Evolutionary conservation across 1,140 invertebrate genomes (phyloP), one percentile per base, ranked within the genome.

Genomic region (Homarus americanus): DNA sequence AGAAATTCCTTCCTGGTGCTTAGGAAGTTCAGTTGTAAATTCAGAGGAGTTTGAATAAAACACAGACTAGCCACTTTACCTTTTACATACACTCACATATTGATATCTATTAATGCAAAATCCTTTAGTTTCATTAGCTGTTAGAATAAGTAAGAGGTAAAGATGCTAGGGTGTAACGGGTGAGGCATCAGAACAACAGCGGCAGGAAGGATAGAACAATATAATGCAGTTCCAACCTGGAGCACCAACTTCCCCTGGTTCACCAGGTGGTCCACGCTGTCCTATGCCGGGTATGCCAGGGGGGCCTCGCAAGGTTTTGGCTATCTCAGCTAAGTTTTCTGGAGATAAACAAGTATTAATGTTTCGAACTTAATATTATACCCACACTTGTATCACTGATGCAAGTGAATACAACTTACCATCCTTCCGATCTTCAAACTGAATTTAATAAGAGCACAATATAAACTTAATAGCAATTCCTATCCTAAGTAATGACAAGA

Each of bases 281-380:
- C 92, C 92, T 38, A 38, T 32, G 17, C 92, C 92, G 28, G 92
- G 92, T 2, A 24, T 24, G 4, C 92, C 92, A n/a, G 82, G 92
- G 2, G 92, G 92, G 15, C 92, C 92, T 80, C 75, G 69, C 24
- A 92, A 44, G 40, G 90, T 92, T 58, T 86, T 72, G 40, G 92
- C 88, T 36, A 92, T 91, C 72, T 92, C 92, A 82, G 88, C 84
- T 41, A 92, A 75, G 53, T 92, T 91, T 15, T 91, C 92, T 92
- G 92, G 38, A 58, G 34, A 28, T 41, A 73, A 82, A 2, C 63
- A 38, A 32, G 32, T 49, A 44, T 40, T 12, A 84, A 44, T 34
- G 44, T 28, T 63, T 36, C 7, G 36, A 49, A n/a, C 24, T 79
- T 79, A 44, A 7, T 0, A 44, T 2, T 79, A 28, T n/a, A 15